Evolutionary conservation across 2,888 invertebrate genomes (phyloP), one percentile per base, ranked within the genome.

Genomic region (Scelioninae gen. 1): DNA sequence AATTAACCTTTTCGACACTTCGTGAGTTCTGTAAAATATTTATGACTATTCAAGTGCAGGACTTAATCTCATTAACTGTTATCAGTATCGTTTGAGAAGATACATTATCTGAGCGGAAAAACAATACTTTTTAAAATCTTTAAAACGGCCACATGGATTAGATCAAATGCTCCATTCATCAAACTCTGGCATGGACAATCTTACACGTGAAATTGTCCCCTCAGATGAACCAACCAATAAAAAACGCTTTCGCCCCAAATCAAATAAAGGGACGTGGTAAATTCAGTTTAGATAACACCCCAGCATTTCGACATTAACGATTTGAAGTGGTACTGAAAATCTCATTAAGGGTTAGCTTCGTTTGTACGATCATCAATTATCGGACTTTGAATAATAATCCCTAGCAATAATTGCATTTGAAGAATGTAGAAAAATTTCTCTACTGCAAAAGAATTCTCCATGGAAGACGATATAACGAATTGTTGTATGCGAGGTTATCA

Each of bases 1-100:
- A 90, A 90, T 90, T 90, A 89, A 88, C 87, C 86, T 86, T 85
- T 87, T 87, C 85, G 86, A 85, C 86, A 86, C 84, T 80, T 84
- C 85, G 85, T 65, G 84, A 82, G 66, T 83, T 86, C 85, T 76
- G 78, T 85, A 82, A 85, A 89, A 88, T 87, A 87, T 87, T 87
- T 76, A 82, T 71, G 82, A 77, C 56, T 76, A 51, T 76, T 82
- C 68, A 66, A 74, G 60, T 58, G 53, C 74, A 62, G 13, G 29
- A 45, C 62, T 32, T 72, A 68, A 74, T 79, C 79, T 47, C 15
- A 40, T 79, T 79, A 60, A 23, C 5, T 15, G 7, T 23, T 49
- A 63, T 63, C 63, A 32, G 55, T 47, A 43, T 15, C 56, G 13
- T 8, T 32, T 60, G 15, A 13, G 15, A 38, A 40, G 23, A 45